These are phyloP conservation scores for Stenoptilia bipunctidactyla DNA, from an alignment of 2,888 invertebrate species.

Conservation along the genomic window DNA sequence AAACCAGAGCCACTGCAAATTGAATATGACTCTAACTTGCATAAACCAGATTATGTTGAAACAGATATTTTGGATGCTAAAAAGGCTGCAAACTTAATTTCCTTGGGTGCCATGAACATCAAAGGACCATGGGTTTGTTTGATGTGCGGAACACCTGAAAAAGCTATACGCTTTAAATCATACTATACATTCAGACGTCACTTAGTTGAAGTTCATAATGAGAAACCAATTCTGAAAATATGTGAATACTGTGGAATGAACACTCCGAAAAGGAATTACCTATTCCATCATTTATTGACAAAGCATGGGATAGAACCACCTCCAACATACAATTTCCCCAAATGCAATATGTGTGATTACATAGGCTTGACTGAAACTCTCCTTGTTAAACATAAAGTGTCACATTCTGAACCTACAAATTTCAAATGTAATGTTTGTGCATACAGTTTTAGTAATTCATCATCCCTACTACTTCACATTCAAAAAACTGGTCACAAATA, in stretches of 20 bases:
- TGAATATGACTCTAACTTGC: slow-evolving; percentile 24
- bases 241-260: slow-evolving; percentile 90
- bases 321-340: slow-evolving; percentile 79
- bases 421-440: slow-evolving; percentile 71
- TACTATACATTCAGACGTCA: slow-evolving; percentile 86
- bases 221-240: slow-evolving; percentile 80
- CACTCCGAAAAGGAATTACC: slow-evolving; percentile 78
- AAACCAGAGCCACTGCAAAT: slow-evolving; percentile 16
- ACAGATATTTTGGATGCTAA: slow-evolving; percentile 72
- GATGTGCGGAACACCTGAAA: slow-evolving; percentile 78
- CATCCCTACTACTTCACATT: slow-evolving; percentile 57
- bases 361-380: slow-evolving; percentile 80
- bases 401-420: slow-evolving; percentile 63
- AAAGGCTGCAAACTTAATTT: slow-evolving; percentile 72
- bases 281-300: slow-evolving; percentile 83
- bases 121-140: slow-evolving; percentile 87
- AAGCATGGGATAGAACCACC: slow-evolving; percentile 85
- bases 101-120: slow-evolving; percentile 72
- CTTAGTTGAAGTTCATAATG: slow-evolving; percentile 84
- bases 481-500: slow-evolving; percentile 70
- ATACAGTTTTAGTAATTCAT: slow-evolving; percentile 53
- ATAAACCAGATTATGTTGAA: slow-evolving; percentile 27
- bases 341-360: slow-evolving; percentile 82
- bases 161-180: slow-evolving; percentile 79
- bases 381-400: slow-evolving; percentile 78